A percentile compares a stretch with the other conserved stretches of the same genome.
These are phyloP conservation scores for Crocidura indochinensis DNA, from an alignment of 2,797 vertebrate genomes.

Conservation along the genomic window DNA sequence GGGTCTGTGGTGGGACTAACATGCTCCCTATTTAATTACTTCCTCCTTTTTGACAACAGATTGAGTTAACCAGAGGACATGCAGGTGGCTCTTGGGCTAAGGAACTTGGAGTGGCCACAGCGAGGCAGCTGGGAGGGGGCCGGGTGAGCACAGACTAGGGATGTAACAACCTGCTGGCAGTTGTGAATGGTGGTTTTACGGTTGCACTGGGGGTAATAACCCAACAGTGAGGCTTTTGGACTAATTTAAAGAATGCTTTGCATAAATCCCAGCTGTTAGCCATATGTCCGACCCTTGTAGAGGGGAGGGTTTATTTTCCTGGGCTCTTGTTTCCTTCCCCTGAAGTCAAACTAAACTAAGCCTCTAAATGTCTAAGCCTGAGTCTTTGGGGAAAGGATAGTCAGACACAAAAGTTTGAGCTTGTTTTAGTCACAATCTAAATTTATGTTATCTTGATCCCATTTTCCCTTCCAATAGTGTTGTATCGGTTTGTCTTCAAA, in stretches of 20 bases:
- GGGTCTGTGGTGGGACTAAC: conserved; percentile 78
- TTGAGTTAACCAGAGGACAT: conserved; percentile 80
- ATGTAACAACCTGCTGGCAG: conserved; percentile 79
- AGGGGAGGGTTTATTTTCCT: conserved; percentile 76
- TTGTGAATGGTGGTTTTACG: conserved; percentile 79
- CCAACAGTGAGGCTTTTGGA: conserved; percentile 84
- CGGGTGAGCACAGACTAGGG: conserved; percentile 49
- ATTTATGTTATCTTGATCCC: conserved; percentile 61
- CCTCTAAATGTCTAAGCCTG: conserved; percentile 63
- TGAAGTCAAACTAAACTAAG: conserved; percentile 77
- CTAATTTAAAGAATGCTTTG: conserved; percentile 81
- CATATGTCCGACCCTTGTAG: conserved; percentile 80
- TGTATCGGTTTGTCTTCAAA: conserved; percentile 57
- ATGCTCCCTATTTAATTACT: conserved; percentile 84
- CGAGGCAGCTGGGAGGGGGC: conserved; percentile 38
- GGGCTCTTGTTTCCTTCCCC: conserved; percentile 80
- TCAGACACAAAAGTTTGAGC: conserved; percentile 52
- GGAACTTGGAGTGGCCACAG: conserved; percentile 68
- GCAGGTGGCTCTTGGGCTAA: conserved; percentile 76
- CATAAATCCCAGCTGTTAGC: conserved; percentile 78
- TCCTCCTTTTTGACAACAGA: conserved; percentile 80
- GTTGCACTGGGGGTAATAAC: conserved; percentile 80
- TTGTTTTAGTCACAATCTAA: conserved; percentile 70
- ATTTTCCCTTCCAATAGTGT: conserved; percentile 64
- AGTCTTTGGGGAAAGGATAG: conserved; percentile 54